phyloP scores from a whole-genome alignment of 1,140 invertebrate genomes.

The Drepana arcuata region DNA sequence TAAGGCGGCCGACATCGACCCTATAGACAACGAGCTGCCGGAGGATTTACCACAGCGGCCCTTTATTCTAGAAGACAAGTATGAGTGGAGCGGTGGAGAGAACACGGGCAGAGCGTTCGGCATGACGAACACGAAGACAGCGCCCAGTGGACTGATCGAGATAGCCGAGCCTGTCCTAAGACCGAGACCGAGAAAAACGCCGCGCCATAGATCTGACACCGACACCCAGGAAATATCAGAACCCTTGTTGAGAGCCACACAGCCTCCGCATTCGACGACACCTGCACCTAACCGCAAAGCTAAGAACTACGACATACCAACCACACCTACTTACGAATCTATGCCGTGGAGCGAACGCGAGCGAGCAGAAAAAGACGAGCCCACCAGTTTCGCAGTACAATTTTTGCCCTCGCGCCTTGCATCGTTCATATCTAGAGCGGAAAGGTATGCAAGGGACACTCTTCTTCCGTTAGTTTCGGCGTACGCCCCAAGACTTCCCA shows the following conservation, averaged over 20 bases:
- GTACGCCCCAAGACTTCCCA: slow-evolving; percentile 80
- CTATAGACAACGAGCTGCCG: slow-evolving; percentile 50
- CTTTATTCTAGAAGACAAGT: slow-evolving; percentile 53
- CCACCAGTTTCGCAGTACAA: slow-evolving; percentile 80
- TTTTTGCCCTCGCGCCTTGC: slow-evolving; percentile 83
- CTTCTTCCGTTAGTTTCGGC: slow-evolving; percentile 82
- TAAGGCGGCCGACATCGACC: slow-evolving; percentile 28
- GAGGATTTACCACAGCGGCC: slow-evolving; percentile 42
- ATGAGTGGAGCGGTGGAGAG: slow-evolving; percentile 64
- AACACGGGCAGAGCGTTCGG: slow-evolving; percentile 76
- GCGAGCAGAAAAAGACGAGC: slow-evolving; percentile 42
- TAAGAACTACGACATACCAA: slow-evolving; percentile 54
- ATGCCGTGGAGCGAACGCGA: slow-evolving; percentile 33
- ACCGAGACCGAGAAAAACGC: slow-evolving; percentile 73
- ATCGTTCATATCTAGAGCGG: slow-evolving; percentile 84
- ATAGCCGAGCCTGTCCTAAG: slow-evolving; percentile 82
- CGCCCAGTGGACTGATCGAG: slow-evolving; percentile 68
- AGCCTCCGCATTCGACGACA: slow-evolving; percentile 31
- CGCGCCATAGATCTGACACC: slow-evolving; percentile 56
- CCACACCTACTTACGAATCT: slow-evolving; percentile 46
- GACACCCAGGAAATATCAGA: slow-evolving; percentile 70
- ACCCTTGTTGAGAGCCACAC: slow-evolving; percentile 73
- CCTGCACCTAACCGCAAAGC: slow-evolving; percentile 39
- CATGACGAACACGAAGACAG: slow-evolving; percentile 71
- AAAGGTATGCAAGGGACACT: slow-evolving; percentile 83